Conservation (phyloP, 2,113 vertebrate genomes). For the Pycnonotus jocosus region DNA sequence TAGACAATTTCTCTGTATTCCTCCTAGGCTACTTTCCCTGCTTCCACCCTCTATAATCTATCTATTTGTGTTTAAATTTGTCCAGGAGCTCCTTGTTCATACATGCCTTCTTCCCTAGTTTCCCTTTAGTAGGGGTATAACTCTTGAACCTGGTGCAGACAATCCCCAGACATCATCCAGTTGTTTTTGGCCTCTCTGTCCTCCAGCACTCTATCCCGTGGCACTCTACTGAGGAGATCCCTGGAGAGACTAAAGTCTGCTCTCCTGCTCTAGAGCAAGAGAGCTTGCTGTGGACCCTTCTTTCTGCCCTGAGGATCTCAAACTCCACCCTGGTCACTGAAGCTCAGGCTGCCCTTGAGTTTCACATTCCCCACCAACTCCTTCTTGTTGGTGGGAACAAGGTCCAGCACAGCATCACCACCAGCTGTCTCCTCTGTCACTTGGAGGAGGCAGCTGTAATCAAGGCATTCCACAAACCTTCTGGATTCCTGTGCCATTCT, state of each 20-base stretch:
- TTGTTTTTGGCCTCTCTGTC: background rate
- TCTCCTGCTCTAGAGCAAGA: background rate
- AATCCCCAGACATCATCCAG: background rate
- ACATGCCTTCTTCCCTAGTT: background rate
- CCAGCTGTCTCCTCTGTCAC: background rate
- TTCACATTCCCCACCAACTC: background rate
- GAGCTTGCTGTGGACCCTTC: background rate
- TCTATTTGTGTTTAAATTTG: background rate
- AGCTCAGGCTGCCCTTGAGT: background rate
- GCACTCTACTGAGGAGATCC: background rate
- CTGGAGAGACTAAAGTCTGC: background rate
- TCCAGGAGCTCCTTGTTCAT: background rate
- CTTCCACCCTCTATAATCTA: background rate
- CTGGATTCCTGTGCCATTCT: background rate
- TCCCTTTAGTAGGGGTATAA: background rate
- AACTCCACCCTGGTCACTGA: background rate
- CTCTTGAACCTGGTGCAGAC: background rate
- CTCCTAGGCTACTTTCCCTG: background rate
- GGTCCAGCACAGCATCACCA: background rate
- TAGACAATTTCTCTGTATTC: background rate
- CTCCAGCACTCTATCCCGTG: background rate
- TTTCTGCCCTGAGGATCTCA: background rate
- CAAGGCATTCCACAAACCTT: background rate
- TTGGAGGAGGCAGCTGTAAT: background rate
- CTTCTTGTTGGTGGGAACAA: background rate